These are phyloP conservation scores for Urocitellus parryii DNA, from an alignment of 2,113 vertebrate species.

Conservation along the genomic window DNA sequence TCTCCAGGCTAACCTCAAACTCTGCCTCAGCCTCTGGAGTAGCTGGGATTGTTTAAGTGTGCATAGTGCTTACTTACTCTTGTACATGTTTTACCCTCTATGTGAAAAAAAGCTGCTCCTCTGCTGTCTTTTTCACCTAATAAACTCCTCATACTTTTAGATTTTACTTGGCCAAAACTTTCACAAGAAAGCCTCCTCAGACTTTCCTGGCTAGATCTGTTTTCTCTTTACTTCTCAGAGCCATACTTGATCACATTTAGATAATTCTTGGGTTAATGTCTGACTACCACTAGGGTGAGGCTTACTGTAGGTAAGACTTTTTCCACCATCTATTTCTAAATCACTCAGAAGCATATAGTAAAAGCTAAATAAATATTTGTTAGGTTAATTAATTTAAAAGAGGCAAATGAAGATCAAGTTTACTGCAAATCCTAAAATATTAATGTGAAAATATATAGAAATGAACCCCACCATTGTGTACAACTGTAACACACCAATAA, in stretches of 20 bases:
- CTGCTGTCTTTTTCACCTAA: neutral
- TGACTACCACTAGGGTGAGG: neutral
- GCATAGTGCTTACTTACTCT: neutral
- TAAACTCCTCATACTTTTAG: neutral
- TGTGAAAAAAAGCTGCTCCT: neutral
- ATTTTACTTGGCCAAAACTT: neutral
- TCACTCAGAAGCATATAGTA: neutral
- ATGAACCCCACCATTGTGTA: no score
- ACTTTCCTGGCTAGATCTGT: neutral
- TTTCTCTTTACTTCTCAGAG: neutral
- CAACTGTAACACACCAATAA: no score
- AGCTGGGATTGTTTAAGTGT: neutral
- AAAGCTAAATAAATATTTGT: slow-evolving; percentile 54
- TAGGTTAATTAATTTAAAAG: slow-evolving; percentile 55
- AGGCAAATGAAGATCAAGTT: slow-evolving; percentile 18
- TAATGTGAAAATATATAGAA: neutral
- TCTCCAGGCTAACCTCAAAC: neutral
- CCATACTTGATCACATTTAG: neutral
- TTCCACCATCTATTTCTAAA: slow-evolving; percentile 9
- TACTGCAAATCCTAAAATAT: neutral
- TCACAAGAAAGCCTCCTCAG: neutral
- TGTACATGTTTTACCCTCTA: neutral
- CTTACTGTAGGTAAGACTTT: neutral
- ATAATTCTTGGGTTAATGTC: neutral
- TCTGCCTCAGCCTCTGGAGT: neutral